Percentiles rank a stretch among this genome's conserved stretches.
These are phyloP conservation scores for Plemyria rubiginata DNA, from an alignment of 2,888 invertebrate genomes.

Conservation along the genomic window DNA sequence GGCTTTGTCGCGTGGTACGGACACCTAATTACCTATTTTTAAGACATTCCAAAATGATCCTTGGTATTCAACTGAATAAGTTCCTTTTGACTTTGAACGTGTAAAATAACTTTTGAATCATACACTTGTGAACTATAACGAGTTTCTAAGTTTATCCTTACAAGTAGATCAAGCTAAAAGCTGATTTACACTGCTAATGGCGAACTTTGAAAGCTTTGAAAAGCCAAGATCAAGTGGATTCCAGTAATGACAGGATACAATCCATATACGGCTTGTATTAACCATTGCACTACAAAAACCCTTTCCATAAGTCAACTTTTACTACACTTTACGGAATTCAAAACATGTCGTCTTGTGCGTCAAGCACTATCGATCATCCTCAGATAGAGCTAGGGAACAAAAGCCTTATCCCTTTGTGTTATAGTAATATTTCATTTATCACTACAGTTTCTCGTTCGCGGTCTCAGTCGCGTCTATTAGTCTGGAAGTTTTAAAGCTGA, in stretches of 20 bases:
- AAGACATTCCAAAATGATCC: too few relatives aligned
- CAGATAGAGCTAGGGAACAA: neutral
- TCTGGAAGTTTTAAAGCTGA: neutral
- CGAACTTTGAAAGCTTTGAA: constrained; percentile 14
- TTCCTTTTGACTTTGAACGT: neutral
- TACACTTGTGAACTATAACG: neutral
- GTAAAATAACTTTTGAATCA: neutral
- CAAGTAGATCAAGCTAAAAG: constrained; percentile 1
- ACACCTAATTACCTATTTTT: too few relatives aligned
- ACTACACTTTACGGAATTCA: constrained; percentile 22
- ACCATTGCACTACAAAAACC: constrained; percentile 22
- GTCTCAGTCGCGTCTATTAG: neutral
- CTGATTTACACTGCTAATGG: neutral
- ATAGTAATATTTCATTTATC: neutral
- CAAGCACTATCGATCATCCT: constrained; percentile 5
- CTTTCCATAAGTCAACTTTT: constrained; percentile 31
- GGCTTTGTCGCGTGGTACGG: too few relatives aligned
- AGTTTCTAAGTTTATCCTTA: neutral
- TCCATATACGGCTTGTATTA: constrained; percentile 19
- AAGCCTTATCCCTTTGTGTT: neutral
- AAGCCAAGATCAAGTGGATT: constrained; percentile 25
- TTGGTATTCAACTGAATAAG: too few relatives aligned
- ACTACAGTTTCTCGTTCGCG: neutral
- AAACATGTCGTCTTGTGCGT: constrained; percentile 15
- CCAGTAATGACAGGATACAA: constrained; percentile 29